Conservation (phyloP, 2,797 vertebrate species). For the Coilia nasus region DNA sequence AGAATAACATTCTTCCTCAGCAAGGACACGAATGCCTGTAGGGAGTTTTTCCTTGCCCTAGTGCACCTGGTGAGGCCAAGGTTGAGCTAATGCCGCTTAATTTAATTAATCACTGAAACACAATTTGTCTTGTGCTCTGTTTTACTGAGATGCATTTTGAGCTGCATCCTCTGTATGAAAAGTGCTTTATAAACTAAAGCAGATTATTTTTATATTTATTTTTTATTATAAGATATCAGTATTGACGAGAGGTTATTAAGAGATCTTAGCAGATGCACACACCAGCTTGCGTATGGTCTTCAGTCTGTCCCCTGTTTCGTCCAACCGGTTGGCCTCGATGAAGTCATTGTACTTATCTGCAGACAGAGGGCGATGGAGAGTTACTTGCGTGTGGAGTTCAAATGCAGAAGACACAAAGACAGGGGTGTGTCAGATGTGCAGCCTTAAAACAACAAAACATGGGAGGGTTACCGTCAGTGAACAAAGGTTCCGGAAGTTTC, state of each 20-base stretch:
- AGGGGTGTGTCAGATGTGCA: constrained; percentile 13
- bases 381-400: neutral
- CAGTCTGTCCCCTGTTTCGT: constrained; percentile 85
- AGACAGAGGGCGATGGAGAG: constrained; percentile 49
- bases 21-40: no score
- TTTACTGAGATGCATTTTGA: no score
- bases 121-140: no score
- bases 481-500: constrained; percentile 93
- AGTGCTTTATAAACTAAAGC: no score
- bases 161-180: no score
- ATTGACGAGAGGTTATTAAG: neutral
- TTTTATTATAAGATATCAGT: no score
- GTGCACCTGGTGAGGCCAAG: no score
- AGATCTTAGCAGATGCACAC: constrained; percentile 31
- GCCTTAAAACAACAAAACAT: neutral
- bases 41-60: no score
- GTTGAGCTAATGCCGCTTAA: no score
- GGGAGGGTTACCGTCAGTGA: constrained; percentile 84
- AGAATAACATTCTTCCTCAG: no score
- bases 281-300: constrained; percentile 93
- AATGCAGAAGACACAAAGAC: neutral
- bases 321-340: constrained; percentile 92
- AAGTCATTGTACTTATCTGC: constrained; percentile 94
- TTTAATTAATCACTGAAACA: no score
- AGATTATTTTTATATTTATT: no score